phyloP scores from a whole-genome alignment of 2,888 invertebrate species.

The Caradrina kadenii region DNA sequence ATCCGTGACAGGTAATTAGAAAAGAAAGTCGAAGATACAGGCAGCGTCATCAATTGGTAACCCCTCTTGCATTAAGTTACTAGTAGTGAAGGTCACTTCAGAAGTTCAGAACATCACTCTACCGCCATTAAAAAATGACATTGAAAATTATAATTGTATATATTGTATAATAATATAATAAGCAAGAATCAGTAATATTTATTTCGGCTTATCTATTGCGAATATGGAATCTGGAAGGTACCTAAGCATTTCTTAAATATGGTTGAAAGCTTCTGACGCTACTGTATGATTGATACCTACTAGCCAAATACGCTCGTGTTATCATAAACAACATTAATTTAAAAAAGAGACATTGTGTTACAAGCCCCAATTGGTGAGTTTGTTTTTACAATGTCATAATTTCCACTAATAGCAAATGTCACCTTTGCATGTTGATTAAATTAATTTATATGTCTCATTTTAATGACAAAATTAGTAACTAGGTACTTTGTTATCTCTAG shows the following conservation, averaged over 20 bases:
- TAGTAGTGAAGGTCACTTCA: too few relatives aligned
- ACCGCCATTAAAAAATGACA: too few relatives aligned
- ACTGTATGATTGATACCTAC: background rate
- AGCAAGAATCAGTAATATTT: too few relatives aligned
- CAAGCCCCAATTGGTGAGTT: background rate
- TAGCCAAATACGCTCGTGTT: background rate
- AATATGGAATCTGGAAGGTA: background rate
- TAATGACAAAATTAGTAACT: background rate
- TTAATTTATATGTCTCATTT: conserved; percentile 37
- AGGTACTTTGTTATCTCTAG: background rate
- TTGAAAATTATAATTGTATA: too few relatives aligned
- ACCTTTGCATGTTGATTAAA: conserved; percentile 54
- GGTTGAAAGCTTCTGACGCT: conserved; percentile 1
- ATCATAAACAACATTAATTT: background rate
- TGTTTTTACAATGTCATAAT: conserved; percentile 33
- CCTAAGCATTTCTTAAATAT: background rate
- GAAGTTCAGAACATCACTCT: too few relatives aligned
- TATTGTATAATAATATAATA: too few relatives aligned
- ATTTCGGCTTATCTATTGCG: too few relatives aligned
- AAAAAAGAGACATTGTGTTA: background rate
- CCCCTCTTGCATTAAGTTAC: too few relatives aligned
- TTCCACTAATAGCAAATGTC: conserved; percentile 56
- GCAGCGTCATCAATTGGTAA: too few relatives aligned
- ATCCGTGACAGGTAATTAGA: conserved; percentile 36
- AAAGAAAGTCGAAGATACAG: conserved; percentile 29